These are phyloP conservation scores for Platalea minor DNA, from an alignment of 2,797 vertebrate genomes.

Conservation along the genomic window DNA sequence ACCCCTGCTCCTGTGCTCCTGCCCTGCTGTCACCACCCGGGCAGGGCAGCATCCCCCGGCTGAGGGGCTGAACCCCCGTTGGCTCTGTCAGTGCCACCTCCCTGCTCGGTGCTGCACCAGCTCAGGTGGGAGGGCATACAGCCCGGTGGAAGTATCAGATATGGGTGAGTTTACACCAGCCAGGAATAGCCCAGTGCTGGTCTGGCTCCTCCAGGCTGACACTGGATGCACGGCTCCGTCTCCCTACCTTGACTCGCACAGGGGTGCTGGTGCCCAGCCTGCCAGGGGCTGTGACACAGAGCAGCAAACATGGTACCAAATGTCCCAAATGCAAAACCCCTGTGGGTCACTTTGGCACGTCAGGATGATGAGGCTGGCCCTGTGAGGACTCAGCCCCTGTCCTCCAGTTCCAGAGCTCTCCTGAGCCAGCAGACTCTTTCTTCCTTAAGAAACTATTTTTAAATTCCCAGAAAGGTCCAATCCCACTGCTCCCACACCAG, in stretches of 20 bases:
- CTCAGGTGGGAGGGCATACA: rapidly evolving
- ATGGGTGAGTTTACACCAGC: neutral
- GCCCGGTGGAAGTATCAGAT: neutral
- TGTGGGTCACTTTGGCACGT: rapidly evolving
- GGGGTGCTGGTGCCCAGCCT: neutral
- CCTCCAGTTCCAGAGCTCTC: neutral
- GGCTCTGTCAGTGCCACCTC: neutral
- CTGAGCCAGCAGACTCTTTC: neutral
- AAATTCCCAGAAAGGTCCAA: neutral
- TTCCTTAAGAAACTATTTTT: neutral
- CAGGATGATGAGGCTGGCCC: neutral
- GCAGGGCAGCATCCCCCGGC: rapidly evolving
- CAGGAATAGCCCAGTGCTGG: rapidly evolving
- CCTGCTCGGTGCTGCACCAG: rapidly evolving
- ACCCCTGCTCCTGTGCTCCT: neutral
- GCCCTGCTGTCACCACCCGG: rapidly evolving
- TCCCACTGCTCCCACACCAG: neutral
- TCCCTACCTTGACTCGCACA: neutral
- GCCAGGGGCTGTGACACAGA: neutral
- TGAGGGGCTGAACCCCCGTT: neutral
- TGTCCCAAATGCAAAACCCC: neutral
- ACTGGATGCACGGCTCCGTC: neutral
- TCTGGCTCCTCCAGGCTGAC: neutral
- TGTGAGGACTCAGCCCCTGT: neutral
- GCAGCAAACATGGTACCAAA: neutral